phyloP scores from a whole-genome alignment of 2,797 vertebrate genomes.

The Anguilla marmorata region DNA sequence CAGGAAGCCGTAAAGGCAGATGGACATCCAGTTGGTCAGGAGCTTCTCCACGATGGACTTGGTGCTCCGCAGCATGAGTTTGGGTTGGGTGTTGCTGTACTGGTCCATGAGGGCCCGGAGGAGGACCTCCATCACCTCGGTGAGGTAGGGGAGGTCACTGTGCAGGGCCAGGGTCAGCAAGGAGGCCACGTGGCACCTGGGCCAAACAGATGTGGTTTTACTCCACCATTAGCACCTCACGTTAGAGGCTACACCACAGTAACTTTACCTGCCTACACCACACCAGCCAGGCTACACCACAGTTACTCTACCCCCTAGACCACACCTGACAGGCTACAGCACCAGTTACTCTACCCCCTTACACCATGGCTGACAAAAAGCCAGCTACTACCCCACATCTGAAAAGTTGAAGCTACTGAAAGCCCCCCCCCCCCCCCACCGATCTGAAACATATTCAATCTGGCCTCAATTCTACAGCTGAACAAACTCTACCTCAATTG shows the following conservation, averaged over 20 bases:
- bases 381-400: too few relatives aligned
- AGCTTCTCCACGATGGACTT: conserved; percentile 93
- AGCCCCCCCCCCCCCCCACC: neutral
- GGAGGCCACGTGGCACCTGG: conserved; percentile 87
- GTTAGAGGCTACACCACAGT: neutral
- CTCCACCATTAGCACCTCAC: neutral
- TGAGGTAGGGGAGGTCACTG: conserved; percentile 86
- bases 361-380: too few relatives aligned
- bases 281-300: neutral
- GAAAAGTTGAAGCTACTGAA: neutral
- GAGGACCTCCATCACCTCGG: conserved; percentile 85
- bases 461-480: too few relatives aligned
- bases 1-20: conserved; percentile 93
- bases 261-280: neutral
- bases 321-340: neutral
- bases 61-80: conserved; percentile 87
- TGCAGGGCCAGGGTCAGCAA: conserved; percentile 89
- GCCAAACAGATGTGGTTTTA: neutral
- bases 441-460: too few relatives aligned
- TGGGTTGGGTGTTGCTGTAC: conserved; percentile 83
- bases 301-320: neutral
- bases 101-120: conserved; percentile 86
- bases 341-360: too few relatives aligned
- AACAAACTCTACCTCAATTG: too few relatives aligned
- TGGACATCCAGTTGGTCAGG: conserved; percentile 96